A percentile compares a stretch with the other conserved stretches of the same genome.
Conservation (phyloP, 2,888 invertebrate genomes). For the Troilus luridus region DNA sequence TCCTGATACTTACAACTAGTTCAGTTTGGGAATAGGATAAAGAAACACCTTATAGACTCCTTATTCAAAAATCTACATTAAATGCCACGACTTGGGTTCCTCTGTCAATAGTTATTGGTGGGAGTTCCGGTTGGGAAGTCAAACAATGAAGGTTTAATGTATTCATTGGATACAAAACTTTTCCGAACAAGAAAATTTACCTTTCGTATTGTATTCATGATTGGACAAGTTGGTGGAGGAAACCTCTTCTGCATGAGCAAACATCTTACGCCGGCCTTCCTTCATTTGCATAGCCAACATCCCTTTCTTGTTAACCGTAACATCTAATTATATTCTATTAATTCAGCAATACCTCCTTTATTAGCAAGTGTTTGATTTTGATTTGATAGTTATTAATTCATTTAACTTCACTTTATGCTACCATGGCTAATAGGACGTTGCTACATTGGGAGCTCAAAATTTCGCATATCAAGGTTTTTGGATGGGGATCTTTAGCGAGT, state of each 20-base stretch:
- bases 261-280: background rate
- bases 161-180: background rate
- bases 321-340: background rate
- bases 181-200: background rate
- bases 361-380: background rate
- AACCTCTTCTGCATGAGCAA: conserved; percentile 20
- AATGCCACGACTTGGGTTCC: too few species aligned
- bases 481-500: too few species aligned
- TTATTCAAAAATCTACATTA: too few species aligned
- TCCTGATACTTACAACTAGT: too few species aligned
- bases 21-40: too few species aligned
- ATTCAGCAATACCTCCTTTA: background rate
- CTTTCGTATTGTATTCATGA: conserved; percentile 38
- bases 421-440: too few species aligned
- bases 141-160: background rate
- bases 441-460: too few species aligned
- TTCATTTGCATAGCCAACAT: conserved; percentile 30
- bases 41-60: too few species aligned
- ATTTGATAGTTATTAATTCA: background rate
- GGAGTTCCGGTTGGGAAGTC: background rate
- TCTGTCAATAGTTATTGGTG: background rate
- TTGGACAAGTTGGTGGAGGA: background rate
- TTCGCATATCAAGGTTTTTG: too few species aligned
- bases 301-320: background rate
- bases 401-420: too few species aligned